phyloP scores from a whole-genome alignment of 1,140 invertebrate species.

The Cyrtorhinus lividipennis region DNA sequence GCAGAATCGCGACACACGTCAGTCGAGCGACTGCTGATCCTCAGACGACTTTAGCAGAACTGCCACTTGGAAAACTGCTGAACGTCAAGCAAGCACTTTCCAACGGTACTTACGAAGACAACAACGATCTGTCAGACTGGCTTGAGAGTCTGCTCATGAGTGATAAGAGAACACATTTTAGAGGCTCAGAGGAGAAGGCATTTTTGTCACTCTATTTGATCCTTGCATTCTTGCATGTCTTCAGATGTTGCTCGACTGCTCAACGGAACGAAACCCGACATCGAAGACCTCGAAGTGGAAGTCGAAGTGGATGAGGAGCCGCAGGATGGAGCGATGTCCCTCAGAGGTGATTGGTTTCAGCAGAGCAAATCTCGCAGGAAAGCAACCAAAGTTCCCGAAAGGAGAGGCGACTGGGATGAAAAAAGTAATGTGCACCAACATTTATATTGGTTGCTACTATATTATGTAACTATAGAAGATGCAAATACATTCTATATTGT shows the following conservation, averaged over 20 bases:
- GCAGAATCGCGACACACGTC: no score
- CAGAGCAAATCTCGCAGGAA: neutral
- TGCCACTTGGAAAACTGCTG: constrained; percentile 13
- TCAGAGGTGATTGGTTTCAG: neutral
- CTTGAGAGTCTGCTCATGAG: no score
- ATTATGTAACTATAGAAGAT: no score
- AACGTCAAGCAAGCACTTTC: constrained; percentile 12
- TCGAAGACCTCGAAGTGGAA: neutral
- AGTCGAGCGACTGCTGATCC: neutral
- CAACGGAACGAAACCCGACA: neutral
- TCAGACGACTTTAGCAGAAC: constrained; percentile 3
- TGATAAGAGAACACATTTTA: no score
- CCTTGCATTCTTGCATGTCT: no score
- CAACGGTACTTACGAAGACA: no score
- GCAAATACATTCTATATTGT: no score
- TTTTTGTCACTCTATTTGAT: no score
- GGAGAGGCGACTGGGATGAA: neutral
- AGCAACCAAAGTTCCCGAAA: neutral
- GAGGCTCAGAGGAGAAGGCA: no score
- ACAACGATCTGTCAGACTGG: no score
- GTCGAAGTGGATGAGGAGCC: neutral
- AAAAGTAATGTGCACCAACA: no score
- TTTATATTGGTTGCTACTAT: no score
- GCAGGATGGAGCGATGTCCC: neutral
- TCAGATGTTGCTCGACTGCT: neutral